Conservation (phyloP, 2,113 vertebrate genomes). For the Phyllopteryx taeniolatus region DNA sequence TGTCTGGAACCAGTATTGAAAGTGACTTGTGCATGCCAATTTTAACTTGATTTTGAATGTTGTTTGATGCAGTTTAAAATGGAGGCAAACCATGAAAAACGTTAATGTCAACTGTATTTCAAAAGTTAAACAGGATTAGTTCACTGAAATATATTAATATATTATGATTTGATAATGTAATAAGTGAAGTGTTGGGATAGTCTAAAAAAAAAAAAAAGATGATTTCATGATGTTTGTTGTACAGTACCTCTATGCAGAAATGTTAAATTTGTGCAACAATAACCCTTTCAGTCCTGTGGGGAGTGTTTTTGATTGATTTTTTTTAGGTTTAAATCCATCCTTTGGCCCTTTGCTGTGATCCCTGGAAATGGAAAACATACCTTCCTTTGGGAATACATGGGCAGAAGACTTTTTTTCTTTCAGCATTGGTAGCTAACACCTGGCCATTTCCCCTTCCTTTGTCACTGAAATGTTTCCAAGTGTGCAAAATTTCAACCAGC, state of each 20-base stretch:
- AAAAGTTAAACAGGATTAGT: not conserved
- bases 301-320: slow-evolving; percentile 66
- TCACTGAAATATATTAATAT: not conserved
- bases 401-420: slow-evolving; percentile 78
- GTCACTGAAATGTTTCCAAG: slow-evolving; percentile 34
- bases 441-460: slow-evolving; percentile 19
- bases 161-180: not conserved
- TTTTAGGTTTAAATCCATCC: slow-evolving; percentile 77
- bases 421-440: slow-evolving; percentile 56
- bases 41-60: not conserved
- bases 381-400: slow-evolving; percentile 53
- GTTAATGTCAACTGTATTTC: not conserved
- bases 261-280: slow-evolving; percentile 43
- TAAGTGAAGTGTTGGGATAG: not conserved
- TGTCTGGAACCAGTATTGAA: not conserved
- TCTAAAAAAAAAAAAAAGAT: not conserved
- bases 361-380: slow-evolving; percentile 78
- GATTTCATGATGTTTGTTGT: slow-evolving; percentile 23
- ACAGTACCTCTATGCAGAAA: slow-evolving; percentile 3
- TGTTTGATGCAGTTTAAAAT: not conserved
- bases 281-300: slow-evolving; percentile 62
- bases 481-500: slow-evolving; percentile 28
- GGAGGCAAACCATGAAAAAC: not conserved
- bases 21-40: not conserved
- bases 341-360: slow-evolving; percentile 74